phyloP scores from a whole-genome alignment of 2,888 invertebrate genomes.

The Augochlorella aurata region DNA sequence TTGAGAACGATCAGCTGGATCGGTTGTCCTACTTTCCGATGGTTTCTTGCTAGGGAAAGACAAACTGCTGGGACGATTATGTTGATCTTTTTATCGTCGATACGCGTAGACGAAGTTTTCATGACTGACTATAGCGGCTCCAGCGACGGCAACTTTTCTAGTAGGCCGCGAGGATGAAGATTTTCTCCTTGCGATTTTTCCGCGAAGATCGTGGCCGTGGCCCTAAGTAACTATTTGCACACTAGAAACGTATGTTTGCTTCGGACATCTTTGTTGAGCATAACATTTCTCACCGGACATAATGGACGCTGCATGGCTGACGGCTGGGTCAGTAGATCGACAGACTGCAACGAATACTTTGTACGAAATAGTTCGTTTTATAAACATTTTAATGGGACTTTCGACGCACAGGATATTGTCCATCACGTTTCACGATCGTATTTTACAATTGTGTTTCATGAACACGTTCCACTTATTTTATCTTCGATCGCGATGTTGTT shows the following conservation, averaged over 20 bases:
- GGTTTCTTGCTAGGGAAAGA: no score
- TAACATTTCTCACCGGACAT: constrained; percentile 35
- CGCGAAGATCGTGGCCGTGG: constrained; percentile 46
- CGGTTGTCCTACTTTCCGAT: no score
- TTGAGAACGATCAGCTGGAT: no score
- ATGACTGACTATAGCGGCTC: background rate
- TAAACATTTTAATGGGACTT: no score
- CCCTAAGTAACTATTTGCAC: constrained; percentile 54
- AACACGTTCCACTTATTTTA: no score
- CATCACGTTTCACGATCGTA: no score
- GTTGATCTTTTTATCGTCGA: no score
- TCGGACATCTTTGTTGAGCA: constrained; percentile 18
- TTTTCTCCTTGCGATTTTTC: constrained; percentile 38
- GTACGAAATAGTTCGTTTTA: background rate
- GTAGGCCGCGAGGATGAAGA: background rate
- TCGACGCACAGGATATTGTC: no score
- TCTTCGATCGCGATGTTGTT: no score
- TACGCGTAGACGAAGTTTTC: background rate
- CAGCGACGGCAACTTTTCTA: background rate
- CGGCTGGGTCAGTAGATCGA: constrained; percentile 13
- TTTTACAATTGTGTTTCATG: no score
- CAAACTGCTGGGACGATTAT: no score
- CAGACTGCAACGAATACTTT: background rate
- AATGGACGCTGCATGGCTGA: constrained; percentile 1
- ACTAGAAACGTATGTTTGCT: constrained; percentile 40